Evolutionary conservation across 2,797 vertebrate genomes (phyloP).

Genomic region (Helostoma temminkii): DNA sequence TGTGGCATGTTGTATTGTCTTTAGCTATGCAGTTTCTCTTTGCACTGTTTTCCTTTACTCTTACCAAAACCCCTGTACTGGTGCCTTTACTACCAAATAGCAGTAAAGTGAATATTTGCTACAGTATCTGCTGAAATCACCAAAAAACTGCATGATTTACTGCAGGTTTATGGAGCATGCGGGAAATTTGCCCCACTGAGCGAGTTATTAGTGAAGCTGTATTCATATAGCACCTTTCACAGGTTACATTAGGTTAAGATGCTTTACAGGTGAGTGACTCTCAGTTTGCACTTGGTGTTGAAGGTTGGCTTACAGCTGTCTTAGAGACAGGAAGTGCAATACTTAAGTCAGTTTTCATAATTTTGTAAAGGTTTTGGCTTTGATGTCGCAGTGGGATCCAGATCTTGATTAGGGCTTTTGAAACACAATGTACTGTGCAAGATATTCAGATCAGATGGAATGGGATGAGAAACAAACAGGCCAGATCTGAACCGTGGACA

Average conservation of each 20-base stretch:
- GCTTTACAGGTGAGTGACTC: background rate
- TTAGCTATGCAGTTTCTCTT: background rate
- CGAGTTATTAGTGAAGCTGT: too few species aligned
- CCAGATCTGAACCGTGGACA: conserved; percentile 44
- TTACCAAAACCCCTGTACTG: too few species aligned
- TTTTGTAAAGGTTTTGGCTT: conserved; percentile 13
- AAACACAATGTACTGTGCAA: conserved; percentile 12
- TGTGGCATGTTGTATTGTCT: background rate
- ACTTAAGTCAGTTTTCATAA: conserved; percentile 9
- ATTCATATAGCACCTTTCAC: too few species aligned
- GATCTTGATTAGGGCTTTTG: conserved; percentile 29
- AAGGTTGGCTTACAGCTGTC: conserved; percentile 4
- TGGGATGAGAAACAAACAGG: conserved; percentile 47
- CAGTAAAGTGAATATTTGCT: too few species aligned
- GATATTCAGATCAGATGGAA: conserved; percentile 56
- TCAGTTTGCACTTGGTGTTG: background rate
- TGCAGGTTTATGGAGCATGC: background rate
- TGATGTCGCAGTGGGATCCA: conserved; percentile 21
- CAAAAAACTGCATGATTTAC: background rate
- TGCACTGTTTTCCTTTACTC: too few species aligned
- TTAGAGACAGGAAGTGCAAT: conserved; percentile 1
- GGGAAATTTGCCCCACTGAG: too few species aligned
- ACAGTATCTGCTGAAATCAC: too few species aligned
- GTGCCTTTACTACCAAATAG: too few species aligned
- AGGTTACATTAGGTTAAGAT: background rate